A percentile compares a stretch with the other conserved stretches of the same genome.
phyloP scores from a whole-genome alignment of 2,888 invertebrate species.

The Agrilus biguttatus region DNA sequence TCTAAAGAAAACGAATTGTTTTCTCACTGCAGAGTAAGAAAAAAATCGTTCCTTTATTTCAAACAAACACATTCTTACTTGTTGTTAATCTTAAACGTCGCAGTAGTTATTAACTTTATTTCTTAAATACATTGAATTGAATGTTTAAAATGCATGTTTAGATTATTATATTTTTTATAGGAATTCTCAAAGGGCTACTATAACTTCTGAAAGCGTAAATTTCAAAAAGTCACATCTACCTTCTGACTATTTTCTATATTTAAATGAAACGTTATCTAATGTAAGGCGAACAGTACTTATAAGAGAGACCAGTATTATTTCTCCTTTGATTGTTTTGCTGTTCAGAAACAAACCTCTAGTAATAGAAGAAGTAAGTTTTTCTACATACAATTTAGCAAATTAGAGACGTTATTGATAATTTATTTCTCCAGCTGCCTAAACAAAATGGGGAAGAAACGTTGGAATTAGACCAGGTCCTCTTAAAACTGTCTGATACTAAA shows the following conservation, averaged over 20 bases:
- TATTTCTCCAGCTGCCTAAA: slow-evolving; percentile 12
- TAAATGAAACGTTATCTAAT: slow-evolving; percentile 39
- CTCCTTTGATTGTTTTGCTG: slow-evolving; percentile 42
- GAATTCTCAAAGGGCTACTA: slow-evolving; percentile 38
- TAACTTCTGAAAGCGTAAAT: slow-evolving; percentile 52
- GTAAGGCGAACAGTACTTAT: slow-evolving; percentile 40
- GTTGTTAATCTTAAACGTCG: too few relatives aligned
- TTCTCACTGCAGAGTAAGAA: slow-evolving; percentile 32
- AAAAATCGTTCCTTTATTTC: slow-evolving; percentile 8
- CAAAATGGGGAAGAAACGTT: slow-evolving; percentile 8
- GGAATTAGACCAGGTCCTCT: slow-evolving; percentile 18
- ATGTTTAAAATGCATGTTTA: background rate
- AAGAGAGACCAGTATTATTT: slow-evolving; percentile 41
- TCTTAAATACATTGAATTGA: background rate
- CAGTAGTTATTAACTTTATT: background rate
- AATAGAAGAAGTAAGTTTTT: slow-evolving; percentile 18
- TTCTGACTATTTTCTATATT: slow-evolving; percentile 38
- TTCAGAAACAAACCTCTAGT: slow-evolving; percentile 30
- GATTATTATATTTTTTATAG: slow-evolving; percentile 26
- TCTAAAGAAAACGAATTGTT: slow-evolving; percentile 26
- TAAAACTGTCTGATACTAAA: slow-evolving; percentile 25
- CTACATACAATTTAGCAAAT: background rate
- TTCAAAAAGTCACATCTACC: slow-evolving; percentile 32
- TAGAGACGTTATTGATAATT: slow-evolving; percentile 1
- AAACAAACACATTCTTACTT: too few relatives aligned